phyloP scores from a whole-genome alignment of 1,140 invertebrate genomes.

The Brachionus asplanchnoidis region DNA sequence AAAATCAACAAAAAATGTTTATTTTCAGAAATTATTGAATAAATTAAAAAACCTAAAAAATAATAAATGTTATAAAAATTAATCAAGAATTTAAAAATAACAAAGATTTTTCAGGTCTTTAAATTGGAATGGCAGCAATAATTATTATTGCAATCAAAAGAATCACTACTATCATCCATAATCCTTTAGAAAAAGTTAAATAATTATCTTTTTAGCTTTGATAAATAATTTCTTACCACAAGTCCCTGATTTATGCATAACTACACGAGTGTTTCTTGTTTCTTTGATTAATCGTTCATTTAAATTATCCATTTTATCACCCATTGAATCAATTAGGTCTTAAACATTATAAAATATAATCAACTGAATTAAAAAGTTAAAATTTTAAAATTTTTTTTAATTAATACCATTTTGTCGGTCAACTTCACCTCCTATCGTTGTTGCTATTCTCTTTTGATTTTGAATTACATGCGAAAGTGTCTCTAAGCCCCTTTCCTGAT shows the following conservation, averaged over 20 bases:
- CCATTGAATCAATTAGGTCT: constrained; percentile 38
- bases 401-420: constrained; percentile 34
- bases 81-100: background rate
- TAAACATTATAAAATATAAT: background rate
- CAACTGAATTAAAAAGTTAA: background rate
- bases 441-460: constrained; percentile 36
- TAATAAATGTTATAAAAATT: background rate
- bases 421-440: constrained; percentile 30
- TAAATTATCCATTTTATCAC: constrained; percentile 39
- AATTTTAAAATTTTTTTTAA: background rate
- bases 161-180: constrained; percentile 27
- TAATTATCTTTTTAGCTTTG: too few relatives aligned
- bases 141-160: constrained; percentile 16
- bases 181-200: background rate
- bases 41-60: background rate
- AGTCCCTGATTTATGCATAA: constrained; percentile 8
- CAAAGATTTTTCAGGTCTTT: background rate
- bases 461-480: constrained; percentile 26
- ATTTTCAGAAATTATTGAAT: background rate
- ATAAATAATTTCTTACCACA: background rate
- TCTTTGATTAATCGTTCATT: constrained; percentile 29
- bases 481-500: constrained; percentile 22
- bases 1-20: background rate
- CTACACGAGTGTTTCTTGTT: constrained; percentile 5
- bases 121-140: constrained; percentile 28